phyloP scores from a whole-genome alignment of 2,113 vertebrate species.

The Caretta caretta region DNA sequence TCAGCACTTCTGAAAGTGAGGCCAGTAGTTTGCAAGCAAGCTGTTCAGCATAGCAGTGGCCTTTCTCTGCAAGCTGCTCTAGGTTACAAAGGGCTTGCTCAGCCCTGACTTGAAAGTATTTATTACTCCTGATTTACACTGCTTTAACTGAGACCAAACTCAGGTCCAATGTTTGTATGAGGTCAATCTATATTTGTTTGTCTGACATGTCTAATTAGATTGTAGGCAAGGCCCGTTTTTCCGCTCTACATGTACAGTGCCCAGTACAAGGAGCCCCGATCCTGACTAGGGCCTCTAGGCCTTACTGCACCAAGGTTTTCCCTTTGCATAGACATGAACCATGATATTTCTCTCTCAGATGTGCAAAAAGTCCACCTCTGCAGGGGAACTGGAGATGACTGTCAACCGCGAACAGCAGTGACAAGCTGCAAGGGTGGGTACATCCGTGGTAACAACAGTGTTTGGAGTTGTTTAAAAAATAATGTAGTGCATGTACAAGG shows the following conservation, averaged over 20 bases:
- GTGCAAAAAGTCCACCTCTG: background rate
- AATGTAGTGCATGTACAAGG: background rate
- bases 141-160: background rate
- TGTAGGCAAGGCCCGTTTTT: background rate
- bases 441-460: background rate
- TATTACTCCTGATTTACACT: background rate
- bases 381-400: background rate
- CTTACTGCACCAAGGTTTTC: background rate
- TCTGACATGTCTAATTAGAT: background rate
- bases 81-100: background rate
- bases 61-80: background rate
- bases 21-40: background rate
- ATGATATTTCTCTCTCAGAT: background rate
- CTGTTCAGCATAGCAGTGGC: background rate
- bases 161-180: no score
- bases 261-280: background rate
- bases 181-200: background rate
- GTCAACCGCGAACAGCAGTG: conserved; percentile 2
- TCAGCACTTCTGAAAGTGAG: background rate
- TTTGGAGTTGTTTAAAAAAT: conserved; percentile 7
- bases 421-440: background rate
- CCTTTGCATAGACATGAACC: background rate
- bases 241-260: background rate
- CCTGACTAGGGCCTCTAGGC: background rate
- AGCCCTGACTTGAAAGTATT: background rate